Evolutionary conservation across 1,140 invertebrate species (phyloP).

Genomic region (Pogonus chalceus): DNA sequence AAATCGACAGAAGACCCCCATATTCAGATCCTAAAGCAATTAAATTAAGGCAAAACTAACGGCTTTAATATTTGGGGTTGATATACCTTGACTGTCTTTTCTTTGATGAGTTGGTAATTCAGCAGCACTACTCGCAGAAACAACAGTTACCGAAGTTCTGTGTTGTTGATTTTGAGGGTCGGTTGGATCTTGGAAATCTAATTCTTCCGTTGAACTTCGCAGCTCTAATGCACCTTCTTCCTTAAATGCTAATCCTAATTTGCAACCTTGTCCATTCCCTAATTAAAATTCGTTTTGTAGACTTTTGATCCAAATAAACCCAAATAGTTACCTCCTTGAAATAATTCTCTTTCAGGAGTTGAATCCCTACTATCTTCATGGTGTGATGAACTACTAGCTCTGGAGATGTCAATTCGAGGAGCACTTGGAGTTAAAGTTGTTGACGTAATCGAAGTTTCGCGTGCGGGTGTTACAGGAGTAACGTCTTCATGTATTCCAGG

Average conservation of each 20-base stretch:
- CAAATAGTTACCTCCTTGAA: conserved; percentile 32
- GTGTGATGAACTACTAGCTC: conserved; percentile 75
- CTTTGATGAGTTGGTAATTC: conserved; percentile 49
- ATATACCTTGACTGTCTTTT: conserved; percentile 66
- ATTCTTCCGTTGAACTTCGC: conserved; percentile 74
- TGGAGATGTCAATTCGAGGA: conserved; percentile 76
- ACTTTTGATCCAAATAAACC: conserved; percentile 34
- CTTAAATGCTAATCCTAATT: conserved; percentile 49
- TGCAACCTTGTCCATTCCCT: not conserved
- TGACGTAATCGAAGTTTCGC: conserved; percentile 17
- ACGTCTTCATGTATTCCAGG: conserved; percentile 59
- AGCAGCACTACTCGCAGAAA: conserved; percentile 21
- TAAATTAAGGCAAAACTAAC: too few species aligned
- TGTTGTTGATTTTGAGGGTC: conserved; percentile 13
- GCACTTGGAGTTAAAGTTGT: conserved; percentile 48
- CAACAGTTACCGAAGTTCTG: conserved; percentile 10
- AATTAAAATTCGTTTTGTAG: conserved; percentile 33
- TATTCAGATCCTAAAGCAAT: too few species aligned
- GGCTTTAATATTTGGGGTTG: too few species aligned
- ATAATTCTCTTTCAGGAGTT: conserved; percentile 66
- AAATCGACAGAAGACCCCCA: conserved; percentile 61
- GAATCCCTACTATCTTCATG: conserved; percentile 72
- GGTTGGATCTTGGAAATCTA: conserved; percentile 61
- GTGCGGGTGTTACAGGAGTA: conserved; percentile 38
- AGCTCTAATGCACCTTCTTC: conserved; percentile 71